phyloP scores from a whole-genome alignment of 2,113 vertebrate species.

The Platysteira castanea region DNA sequence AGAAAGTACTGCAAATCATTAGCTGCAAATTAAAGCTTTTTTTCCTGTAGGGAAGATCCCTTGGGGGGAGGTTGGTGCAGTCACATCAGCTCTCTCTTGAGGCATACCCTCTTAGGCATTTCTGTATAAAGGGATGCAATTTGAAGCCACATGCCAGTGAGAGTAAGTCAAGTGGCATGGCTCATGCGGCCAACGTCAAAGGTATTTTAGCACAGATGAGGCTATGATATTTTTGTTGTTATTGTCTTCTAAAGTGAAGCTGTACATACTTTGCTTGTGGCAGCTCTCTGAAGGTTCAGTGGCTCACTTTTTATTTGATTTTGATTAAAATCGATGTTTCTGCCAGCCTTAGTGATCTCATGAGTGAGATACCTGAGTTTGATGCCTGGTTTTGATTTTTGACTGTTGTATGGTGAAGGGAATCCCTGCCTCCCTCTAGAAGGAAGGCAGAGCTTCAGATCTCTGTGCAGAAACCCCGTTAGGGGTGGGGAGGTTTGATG shows the following conservation, averaged over 20 bases:
- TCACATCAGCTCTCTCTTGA: neutral
- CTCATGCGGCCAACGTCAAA: neutral
- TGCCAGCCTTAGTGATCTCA: conserved; percentile 13
- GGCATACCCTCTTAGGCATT: neutral
- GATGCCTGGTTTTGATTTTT: conserved; percentile 12
- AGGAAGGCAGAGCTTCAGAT: neutral
- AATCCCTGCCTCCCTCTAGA: neutral
- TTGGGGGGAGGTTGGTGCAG: neutral
- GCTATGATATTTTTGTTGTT: neutral
- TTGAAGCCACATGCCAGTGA: neutral
- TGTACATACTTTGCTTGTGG: conserved; percentile 8
- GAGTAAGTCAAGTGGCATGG: neutral
- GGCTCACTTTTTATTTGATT: conserved; percentile 36
- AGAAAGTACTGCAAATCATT: neutral
- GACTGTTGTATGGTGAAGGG: neutral
- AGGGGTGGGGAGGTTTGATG: neutral
- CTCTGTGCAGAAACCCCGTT: neutral
- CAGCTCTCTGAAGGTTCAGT: conserved; percentile 19
- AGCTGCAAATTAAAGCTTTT: neutral
- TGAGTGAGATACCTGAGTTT: neutral
- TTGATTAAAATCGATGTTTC: conserved; percentile 55
- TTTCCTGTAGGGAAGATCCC: neutral
- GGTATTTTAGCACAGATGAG: neutral
- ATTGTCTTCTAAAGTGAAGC: conserved; percentile 8
- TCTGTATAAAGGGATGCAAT: neutral